Evolutionary conservation across 2,797 vertebrate species (phyloP).

Genomic region (Cyclopterus lumpus): DNA sequence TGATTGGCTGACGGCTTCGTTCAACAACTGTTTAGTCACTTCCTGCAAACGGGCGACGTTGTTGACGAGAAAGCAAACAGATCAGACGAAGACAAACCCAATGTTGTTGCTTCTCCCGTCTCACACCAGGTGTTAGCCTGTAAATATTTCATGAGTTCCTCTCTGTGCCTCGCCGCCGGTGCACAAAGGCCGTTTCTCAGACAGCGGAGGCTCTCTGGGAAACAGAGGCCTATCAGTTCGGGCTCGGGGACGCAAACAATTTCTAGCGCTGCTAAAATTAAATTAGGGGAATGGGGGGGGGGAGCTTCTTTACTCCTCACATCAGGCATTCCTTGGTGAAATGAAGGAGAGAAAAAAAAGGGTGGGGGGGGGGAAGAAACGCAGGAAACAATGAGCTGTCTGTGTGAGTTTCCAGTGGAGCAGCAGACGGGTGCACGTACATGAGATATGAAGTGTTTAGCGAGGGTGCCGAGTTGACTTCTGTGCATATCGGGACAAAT

Average conservation of each 20-base stretch:
- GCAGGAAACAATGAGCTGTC: slow-evolving; percentile 73
- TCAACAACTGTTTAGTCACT: no score
- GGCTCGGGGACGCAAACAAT: slow-evolving; percentile 66
- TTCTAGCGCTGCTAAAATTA: slow-evolving; percentile 82
- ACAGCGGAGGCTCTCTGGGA: slow-evolving; percentile 63
- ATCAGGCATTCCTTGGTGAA: slow-evolving; percentile 73
- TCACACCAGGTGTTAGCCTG: slow-evolving; percentile 79
- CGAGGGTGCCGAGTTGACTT: slow-evolving; percentile 61
- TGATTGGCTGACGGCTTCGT: no score
- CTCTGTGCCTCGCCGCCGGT: slow-evolving; percentile 58
- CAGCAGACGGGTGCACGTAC: slow-evolving; percentile 50
- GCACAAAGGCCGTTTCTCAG: slow-evolving; percentile 77
- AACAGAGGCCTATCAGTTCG: slow-evolving; percentile 81
- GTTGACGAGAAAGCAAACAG: background rate
- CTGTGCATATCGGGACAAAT: slow-evolving; percentile 58
- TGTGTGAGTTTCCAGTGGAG: slow-evolving; percentile 67
- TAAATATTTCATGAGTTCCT: slow-evolving; percentile 82
- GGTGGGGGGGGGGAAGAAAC: slow-evolving; percentile 35
- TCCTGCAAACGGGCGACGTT: background rate
- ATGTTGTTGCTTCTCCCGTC: slow-evolving; percentile 30
- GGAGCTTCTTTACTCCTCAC: slow-evolving; percentile 70
- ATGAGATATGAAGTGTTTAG: slow-evolving; percentile 62
- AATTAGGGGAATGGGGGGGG: slow-evolving; percentile 76
- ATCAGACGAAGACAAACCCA: background rate
- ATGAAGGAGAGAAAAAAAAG: slow-evolving; percentile 46